Conservation (phyloP, 2,888 invertebrate genomes). For the Eurytoma californica region DNA sequence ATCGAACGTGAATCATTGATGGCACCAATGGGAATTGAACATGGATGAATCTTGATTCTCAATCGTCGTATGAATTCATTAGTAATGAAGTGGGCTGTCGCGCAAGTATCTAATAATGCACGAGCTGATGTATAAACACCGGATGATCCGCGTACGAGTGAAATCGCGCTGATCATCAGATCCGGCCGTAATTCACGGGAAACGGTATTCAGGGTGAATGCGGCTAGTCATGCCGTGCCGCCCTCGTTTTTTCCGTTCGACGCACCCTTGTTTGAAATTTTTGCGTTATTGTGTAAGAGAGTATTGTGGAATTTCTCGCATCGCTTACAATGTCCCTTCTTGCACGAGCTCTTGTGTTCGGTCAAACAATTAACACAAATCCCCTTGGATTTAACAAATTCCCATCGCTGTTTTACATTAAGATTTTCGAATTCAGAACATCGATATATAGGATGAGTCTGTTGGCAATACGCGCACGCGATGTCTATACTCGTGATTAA, state of each 20-base stretch:
- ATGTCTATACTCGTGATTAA: neutral
- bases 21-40: slow-evolving; percentile 3
- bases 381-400: neutral
- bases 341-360: neutral
- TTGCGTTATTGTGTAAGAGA: neutral
- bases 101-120: neutral
- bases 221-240: neutral
- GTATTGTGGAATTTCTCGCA: slow-evolving; percentile 5
- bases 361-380: neutral
- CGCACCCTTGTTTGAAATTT: too few relatives aligned
- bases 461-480: neutral
- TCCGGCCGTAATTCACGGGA: neutral
- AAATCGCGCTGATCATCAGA: slow-evolving; percentile 11
- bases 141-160: neutral
- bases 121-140: neutral
- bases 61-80: neutral
- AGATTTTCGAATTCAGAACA: neutral
- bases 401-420: neutral
- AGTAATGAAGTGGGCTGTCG: slow-evolving; percentile 18
- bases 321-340: neutral
- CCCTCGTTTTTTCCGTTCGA: neutral
- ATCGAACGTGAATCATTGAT: slow-evolving; percentile 12
- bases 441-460: neutral
- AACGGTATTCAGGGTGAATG: neutral
- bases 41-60: neutral